These are phyloP conservation scores for Psettodes erumei DNA, from an alignment of 2,113 vertebrate genomes.

Conservation along the genomic window DNA sequence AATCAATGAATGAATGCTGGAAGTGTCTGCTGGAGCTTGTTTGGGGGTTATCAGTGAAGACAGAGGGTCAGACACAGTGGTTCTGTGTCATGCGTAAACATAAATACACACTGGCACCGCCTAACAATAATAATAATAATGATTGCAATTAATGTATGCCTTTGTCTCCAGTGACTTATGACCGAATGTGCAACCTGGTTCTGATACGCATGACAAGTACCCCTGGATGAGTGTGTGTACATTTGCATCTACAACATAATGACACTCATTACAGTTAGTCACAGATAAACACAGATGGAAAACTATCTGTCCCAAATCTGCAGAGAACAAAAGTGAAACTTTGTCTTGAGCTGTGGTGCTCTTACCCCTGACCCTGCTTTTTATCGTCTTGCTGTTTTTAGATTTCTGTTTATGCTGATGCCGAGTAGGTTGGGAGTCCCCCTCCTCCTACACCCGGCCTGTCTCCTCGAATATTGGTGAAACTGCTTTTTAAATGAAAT, in stretches of 20 bases:
- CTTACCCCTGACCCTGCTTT: slow-evolving; percentile 28
- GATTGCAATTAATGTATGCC: slow-evolving; percentile 11
- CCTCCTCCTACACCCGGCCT: slow-evolving; percentile 18
- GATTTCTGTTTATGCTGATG: slow-evolving; percentile 60
- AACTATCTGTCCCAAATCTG: background rate
- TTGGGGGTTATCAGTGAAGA: background rate
- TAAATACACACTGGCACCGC: background rate
- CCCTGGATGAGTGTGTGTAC: background rate
- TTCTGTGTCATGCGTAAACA: background rate
- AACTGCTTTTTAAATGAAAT: slow-evolving; percentile 61
- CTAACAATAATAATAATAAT: too few relatives aligned
- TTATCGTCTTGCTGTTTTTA: slow-evolving; percentile 37
- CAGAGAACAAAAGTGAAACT: background rate
- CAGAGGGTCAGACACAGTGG: background rate
- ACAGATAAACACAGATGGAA: background rate
- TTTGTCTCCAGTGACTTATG: slow-evolving; percentile 4
- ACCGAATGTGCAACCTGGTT: background rate
- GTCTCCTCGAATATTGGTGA: slow-evolving; percentile 76
- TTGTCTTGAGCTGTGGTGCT: background rate
- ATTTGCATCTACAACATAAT: too few relatives aligned
- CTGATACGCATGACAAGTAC: background rate
- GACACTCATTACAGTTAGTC: background rate
- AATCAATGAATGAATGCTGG: slow-evolving; percentile 42
- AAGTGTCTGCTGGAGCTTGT: slow-evolving; percentile 16
- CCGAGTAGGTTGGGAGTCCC: slow-evolving; percentile 43